Conservation (phyloP, 1,140 invertebrate species). For the Rhyzopertha dominica region DNA sequence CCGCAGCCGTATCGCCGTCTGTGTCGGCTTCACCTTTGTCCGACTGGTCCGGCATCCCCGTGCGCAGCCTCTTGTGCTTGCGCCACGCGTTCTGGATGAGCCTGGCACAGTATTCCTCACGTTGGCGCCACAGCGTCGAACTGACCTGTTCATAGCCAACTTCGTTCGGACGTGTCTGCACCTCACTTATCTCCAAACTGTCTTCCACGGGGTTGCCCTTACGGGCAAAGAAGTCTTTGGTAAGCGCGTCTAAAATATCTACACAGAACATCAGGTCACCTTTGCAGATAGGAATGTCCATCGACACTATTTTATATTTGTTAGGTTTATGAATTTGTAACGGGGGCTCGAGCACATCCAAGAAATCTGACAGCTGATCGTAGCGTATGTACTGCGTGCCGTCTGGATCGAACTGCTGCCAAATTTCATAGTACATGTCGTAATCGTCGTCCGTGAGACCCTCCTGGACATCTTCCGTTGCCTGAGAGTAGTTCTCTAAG, state of each 20-base stretch:
- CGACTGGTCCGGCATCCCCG: constrained; percentile 44
- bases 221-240: constrained; percentile 93
- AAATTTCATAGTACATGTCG: constrained; percentile 99
- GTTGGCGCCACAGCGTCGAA: constrained; percentile 88
- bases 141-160: constrained; percentile 88
- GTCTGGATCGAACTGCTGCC: constrained; percentile 97
- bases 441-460: constrained; percentile 98
- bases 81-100: constrained; percentile 93
- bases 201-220: constrained; percentile 91
- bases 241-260: constrained; percentile 94
- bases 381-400: constrained; percentile 96
- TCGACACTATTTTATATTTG: constrained; percentile 97
- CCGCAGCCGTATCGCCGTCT: constrained; percentile 31
- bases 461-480: constrained; percentile 97
- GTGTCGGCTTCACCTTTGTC: constrained; percentile 32
- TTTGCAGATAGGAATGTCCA: constrained; percentile 98
- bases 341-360: constrained; percentile 90
- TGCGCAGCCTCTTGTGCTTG: constrained; percentile 69
- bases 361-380: constrained; percentile 88
- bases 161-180: constrained; percentile 69
- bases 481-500: constrained; percentile 94
- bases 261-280: constrained; percentile 95
- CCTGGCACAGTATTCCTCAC: constrained; percentile 92
- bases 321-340: constrained; percentile 96
- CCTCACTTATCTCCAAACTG: constrained; percentile 76